Conservation (phyloP, 2,797 vertebrate genomes). For the Pogonophryne albipinna region DNA sequence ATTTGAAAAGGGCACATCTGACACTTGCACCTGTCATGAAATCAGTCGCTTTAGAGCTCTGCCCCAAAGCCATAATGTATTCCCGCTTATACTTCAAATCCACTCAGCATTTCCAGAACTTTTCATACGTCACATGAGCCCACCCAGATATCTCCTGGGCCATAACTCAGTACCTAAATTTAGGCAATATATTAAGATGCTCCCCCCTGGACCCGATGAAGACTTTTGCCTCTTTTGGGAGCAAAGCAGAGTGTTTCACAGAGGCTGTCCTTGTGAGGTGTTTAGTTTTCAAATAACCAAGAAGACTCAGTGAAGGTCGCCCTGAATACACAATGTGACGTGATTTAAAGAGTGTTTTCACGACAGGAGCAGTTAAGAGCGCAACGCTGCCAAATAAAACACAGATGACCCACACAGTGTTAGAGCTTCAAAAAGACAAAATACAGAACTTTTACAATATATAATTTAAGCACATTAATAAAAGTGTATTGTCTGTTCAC, state of each 20-base stretch:
- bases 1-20: conserved; percentile 88
- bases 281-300: conserved; percentile 73
- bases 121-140: conserved; percentile 86
- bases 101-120: conserved; percentile 84
- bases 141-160: conserved; percentile 81
- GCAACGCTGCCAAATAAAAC: conserved; percentile 47
- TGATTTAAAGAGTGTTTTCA: conserved; percentile 74
- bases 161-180: conserved; percentile 88
- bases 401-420: conserved; percentile 27
- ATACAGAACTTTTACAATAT: conserved; percentile 20
- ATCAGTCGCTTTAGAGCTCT: conserved; percentile 90
- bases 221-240: conserved; percentile 84
- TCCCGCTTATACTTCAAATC: conserved; percentile 85
- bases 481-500: conserved; percentile 26
- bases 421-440: conserved; percentile 34
- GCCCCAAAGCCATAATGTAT: conserved; percentile 82
- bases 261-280: conserved; percentile 63
- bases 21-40: conserved; percentile 92
- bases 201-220: conserved; percentile 55
- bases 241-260: conserved; percentile 67
- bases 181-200: conserved; percentile 86
- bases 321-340: conserved; percentile 69
- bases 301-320: conserved; percentile 72
- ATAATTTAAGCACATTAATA: conserved; percentile 23
- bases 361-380: conserved; percentile 32